phyloP scores from a whole-genome alignment of 2,113 vertebrate species.

The Amphilophus citrinellus region DNA sequence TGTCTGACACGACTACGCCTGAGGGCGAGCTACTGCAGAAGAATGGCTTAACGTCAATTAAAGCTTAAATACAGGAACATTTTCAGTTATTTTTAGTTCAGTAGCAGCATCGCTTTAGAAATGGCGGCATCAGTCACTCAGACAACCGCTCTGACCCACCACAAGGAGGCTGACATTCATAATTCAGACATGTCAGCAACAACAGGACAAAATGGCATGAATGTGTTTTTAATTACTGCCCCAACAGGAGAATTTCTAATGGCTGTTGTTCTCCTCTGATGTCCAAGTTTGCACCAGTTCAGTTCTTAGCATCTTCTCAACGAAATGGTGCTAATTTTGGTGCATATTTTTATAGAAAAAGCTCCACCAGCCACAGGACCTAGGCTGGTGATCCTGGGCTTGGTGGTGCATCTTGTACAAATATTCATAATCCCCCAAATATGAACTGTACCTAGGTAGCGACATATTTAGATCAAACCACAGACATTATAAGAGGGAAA shows the following conservation, averaged over 20 bases:
- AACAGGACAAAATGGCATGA: neutral
- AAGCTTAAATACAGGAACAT: slow-evolving; percentile 14
- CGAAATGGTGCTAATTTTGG: neutral
- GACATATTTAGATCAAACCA: neutral
- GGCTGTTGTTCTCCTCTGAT: accelerated
- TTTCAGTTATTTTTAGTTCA: slow-evolving; percentile 16
- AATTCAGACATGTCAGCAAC: neutral
- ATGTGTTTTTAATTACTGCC: neutral
- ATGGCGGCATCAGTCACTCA: neutral
- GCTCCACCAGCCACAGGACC: neutral
- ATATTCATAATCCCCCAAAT: neutral
- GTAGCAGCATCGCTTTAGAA: neutral
- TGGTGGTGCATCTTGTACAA: neutral
- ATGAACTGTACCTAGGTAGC: neutral
- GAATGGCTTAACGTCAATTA: slow-evolving; percentile 8
- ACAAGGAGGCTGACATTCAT: neutral
- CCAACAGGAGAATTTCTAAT: neutral
- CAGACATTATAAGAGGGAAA: accelerated
- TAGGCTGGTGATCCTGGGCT: accelerated
- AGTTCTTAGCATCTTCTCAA: neutral
- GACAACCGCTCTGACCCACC: neutral
- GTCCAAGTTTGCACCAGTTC: neutral
- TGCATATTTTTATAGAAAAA: neutral
- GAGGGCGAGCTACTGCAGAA: neutral
- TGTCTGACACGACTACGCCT: slow-evolving; percentile 11